Evolutionary conservation across 1,140 invertebrate genomes (phyloP), one percentile per base, ranked within the genome.

Genomic region (Plutomurus gul): DNA sequence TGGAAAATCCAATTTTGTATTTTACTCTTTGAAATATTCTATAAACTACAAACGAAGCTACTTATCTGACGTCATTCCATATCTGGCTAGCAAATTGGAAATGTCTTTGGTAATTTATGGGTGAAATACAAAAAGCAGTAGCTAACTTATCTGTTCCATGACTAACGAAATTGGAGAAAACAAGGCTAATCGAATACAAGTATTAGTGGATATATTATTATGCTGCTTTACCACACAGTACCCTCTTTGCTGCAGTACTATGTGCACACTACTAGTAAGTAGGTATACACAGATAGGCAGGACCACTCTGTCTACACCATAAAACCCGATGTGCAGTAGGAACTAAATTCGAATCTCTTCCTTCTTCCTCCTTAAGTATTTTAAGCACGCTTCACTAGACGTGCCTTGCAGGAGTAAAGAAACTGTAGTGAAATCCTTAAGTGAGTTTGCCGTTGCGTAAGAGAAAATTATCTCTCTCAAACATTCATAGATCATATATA

Each of bases 381-480:
- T 30, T 30, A 36, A 11, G 13, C 11, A n/a, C 25, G 27, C 27
- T 30, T 60, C 18, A 20, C 18, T 56, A 56, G 20, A n/a, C 25
- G 5, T 65, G 56, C 30, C 39, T 43, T 43, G 39, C n/a, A 43
- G 56, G 36, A 36, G 30, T 43, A n/a, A n/a, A n/a, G n/a, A n/a
- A n/a, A 5, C 16, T 36, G 56, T 25, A 33, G 13, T 30, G 56
- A 65, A n/a, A 16, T 25, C 30, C 36, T 33, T n/a, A 65, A 65
- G 56, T 65, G 56, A 65, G 56, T 65, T 65, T 65, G 56, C 16
- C 36, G 56, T 65, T 65, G 56, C 30, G 56, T 65, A 65, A 36
- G 56, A 65, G 56, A 65, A 65, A 65, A 65, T 65, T 65, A 65
- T 65, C 56, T 65, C 36, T 30, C 56, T 65, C 56, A n/a, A 65